These are phyloP conservation scores for Euproctis similis DNA, from an alignment of 2,888 invertebrate genomes.

Conservation along the genomic window DNA sequence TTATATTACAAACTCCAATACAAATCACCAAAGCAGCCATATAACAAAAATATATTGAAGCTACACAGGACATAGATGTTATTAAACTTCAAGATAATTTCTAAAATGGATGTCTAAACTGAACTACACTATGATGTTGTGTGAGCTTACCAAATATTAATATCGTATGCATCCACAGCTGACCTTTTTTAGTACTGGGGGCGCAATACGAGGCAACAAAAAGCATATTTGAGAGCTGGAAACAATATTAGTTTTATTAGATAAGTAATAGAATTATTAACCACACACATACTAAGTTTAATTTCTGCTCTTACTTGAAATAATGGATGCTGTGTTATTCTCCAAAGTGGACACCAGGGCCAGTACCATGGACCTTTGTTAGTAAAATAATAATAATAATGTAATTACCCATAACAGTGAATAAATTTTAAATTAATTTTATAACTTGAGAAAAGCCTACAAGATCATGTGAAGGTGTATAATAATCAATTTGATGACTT, in stretches of 20 bases:
- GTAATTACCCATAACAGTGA: background rate
- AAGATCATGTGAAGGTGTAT: too few relatives aligned
- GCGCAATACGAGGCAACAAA: constrained; percentile 88
- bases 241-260: constrained; percentile 2
- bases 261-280: too few relatives aligned
- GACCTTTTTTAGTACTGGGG: constrained; percentile 85
- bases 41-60: too few relatives aligned
- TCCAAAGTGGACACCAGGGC: constrained; percentile 85
- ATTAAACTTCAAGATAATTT: too few relatives aligned
- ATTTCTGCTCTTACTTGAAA: constrained; percentile 51
- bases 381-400: constrained; percentile 1
- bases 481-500: too few relatives aligned
- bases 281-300: background rate
- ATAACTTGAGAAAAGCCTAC: too few relatives aligned
- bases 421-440: too few relatives aligned
- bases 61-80: too few relatives aligned
- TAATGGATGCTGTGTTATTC: constrained; percentile 82
- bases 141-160: constrained; percentile 81
- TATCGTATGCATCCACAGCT: constrained; percentile 87
- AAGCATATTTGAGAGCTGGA: constrained; percentile 86
- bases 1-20: too few relatives aligned
- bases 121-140: too few relatives aligned
- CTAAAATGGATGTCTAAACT: too few relatives aligned
- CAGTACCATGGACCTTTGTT: constrained; percentile 79
- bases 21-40: too few relatives aligned